These are phyloP conservation scores for Hipposideros armiger DNA, from an alignment of 2,113 vertebrate species.

Conservation along the genomic window DNA sequence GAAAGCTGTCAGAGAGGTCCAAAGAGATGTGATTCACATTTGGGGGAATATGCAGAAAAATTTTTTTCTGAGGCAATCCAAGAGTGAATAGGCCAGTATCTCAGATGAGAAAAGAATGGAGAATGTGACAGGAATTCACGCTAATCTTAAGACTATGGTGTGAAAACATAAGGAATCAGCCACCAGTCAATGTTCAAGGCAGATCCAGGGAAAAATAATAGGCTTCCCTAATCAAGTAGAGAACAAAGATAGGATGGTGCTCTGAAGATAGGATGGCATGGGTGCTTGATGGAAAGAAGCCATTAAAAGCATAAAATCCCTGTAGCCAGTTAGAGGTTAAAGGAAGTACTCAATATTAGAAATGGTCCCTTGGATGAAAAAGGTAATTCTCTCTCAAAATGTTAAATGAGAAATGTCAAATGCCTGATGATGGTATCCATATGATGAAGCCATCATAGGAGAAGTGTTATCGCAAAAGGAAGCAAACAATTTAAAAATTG, in stretches of 20 bases:
- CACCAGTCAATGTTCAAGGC: background rate
- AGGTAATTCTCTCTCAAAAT: conserved; percentile 27
- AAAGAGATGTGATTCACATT: background rate
- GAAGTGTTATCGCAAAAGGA: background rate
- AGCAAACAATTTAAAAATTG: background rate
- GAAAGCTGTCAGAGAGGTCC: background rate
- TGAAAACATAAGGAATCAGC: background rate
- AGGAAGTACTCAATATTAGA: background rate
- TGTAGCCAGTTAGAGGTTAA: background rate
- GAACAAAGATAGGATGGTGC: background rate
- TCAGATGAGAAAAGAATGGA: background rate
- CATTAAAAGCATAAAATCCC: background rate
- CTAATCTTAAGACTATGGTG: background rate
- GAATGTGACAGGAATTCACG: background rate
- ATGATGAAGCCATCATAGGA: background rate
- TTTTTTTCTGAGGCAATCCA: background rate
- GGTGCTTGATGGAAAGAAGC: background rate
- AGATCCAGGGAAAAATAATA: background rate
- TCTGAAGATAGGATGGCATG: background rate
- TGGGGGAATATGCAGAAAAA: background rate
- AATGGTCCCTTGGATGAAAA: background rate
- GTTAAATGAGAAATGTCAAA: conserved; percentile 35
- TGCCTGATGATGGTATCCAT: background rate
- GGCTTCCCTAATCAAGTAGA: background rate
- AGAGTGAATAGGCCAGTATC: background rate